Percentiles rank a stretch among this genome's conserved stretches.
Conservation (phyloP, 1,140 invertebrate genomes). For the Drosophila asahinai region DNA sequence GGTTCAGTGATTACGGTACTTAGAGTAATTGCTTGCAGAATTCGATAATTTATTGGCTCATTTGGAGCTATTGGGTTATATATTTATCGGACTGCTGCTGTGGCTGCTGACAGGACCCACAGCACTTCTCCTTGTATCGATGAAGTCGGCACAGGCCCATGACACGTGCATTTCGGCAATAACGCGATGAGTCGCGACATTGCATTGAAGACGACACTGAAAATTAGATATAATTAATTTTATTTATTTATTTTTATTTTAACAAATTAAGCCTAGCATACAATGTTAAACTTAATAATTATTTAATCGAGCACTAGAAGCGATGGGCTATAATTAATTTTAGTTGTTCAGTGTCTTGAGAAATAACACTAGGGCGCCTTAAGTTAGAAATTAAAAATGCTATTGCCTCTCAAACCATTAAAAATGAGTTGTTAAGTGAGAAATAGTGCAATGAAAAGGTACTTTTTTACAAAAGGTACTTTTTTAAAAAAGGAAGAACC, state of each 20-base stretch:
- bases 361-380: too few species aligned
- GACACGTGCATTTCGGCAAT: slow-evolving; percentile 91
- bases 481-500: too few species aligned
- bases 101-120: slow-evolving; percentile 89
- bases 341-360: background rate
- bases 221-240: background rate
- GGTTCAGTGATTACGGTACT: slow-evolving; percentile 46
- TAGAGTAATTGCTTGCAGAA: slow-evolving; percentile 70
- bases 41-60: slow-evolving; percentile 15
- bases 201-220: slow-evolving; percentile 33
- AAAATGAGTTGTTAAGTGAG: too few species aligned
- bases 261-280: too few species aligned
- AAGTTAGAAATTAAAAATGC: too few species aligned
- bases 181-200: slow-evolving; percentile 92
- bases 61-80: slow-evolving; percentile 50
- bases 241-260: too few species aligned
- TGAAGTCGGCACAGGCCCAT: slow-evolving; percentile 94
- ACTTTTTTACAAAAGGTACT: too few species aligned
- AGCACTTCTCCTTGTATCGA: slow-evolving; percentile 93
- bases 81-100: slow-evolving; percentile 66
- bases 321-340: too few species aligned
- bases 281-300: too few species aligned
- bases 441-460: too few species aligned
- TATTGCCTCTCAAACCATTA: background rate
- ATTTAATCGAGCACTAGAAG: too few species aligned